Conservation (phyloP, 2,888 invertebrate species). For the Hyposoter dolosus region DNA sequence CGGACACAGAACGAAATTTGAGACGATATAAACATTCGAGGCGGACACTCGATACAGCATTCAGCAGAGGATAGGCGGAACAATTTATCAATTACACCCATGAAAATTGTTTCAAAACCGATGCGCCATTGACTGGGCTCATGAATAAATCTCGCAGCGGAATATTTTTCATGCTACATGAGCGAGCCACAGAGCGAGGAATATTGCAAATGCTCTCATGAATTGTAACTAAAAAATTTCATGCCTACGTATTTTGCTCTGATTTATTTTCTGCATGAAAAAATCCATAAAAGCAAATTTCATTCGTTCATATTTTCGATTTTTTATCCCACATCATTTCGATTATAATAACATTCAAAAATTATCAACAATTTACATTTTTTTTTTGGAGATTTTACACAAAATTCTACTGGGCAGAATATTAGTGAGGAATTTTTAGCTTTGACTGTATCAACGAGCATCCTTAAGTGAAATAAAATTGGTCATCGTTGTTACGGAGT, state of each 20-base stretch:
- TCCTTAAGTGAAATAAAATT: constrained; percentile 46
- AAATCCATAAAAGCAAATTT: background rate
- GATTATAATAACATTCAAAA: background rate
- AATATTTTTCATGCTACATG: constrained; percentile 47
- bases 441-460: constrained; percentile 12
- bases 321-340: background rate
- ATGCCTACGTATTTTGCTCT: background rate
- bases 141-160: constrained; percentile 36
- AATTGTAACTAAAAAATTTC: background rate
- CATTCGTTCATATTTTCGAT: background rate
- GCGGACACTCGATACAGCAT: constrained; percentile 55
- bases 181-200: background rate
- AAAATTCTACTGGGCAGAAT: background rate
- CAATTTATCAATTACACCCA: constrained; percentile 69
- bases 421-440: background rate
- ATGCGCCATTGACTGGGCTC: constrained; percentile 53
- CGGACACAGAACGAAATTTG: constrained; percentile 47
- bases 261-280: background rate
- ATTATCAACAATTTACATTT: background rate
- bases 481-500: constrained; percentile 7
- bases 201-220: background rate
- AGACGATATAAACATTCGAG: constrained; percentile 51
- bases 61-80: constrained; percentile 63
- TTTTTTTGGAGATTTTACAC: background rate
- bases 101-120: constrained; percentile 51